phyloP scores from a whole-genome alignment of 2,888 invertebrate species.

The Anarsia innoxiella region DNA sequence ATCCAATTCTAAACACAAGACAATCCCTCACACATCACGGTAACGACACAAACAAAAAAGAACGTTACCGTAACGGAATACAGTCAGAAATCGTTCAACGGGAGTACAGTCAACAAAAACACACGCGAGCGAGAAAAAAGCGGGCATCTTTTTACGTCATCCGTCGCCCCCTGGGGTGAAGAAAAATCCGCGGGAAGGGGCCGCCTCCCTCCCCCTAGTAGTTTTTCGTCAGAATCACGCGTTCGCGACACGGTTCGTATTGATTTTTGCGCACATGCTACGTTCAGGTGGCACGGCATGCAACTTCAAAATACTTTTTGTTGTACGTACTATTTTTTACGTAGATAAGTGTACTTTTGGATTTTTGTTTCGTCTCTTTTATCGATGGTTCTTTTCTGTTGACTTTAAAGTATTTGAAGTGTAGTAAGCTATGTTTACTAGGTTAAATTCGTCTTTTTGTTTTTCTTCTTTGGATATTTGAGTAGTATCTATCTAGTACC shows the following conservation, averaged over 20 bases:
- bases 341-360: neutral
- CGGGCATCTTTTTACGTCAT: constrained; percentile 67
- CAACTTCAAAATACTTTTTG: constrained; percentile 32
- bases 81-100: constrained; percentile 2
- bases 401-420: too few species aligned
- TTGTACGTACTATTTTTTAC: constrained; percentile 9
- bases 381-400: too few species aligned
- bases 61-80: neutral
- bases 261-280: constrained; percentile 68
- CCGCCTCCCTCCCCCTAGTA: constrained; percentile 42
- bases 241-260: constrained; percentile 67
- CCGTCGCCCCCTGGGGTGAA: constrained; percentile 60
- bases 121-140: constrained; percentile 60
- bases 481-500: too few species aligned
- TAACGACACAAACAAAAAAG: constrained; percentile 18
- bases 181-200: constrained; percentile 52
- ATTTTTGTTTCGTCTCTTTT: neutral
- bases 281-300: constrained; percentile 54
- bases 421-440: too few species aligned
- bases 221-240: constrained; percentile 73
- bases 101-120: constrained; percentile 58
- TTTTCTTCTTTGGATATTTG: too few species aligned
- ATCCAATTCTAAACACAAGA: constrained; percentile 29
- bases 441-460: too few species aligned
- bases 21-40: constrained; percentile 58